These are phyloP conservation scores for Parapristionchus giblindavisi DNA, from an alignment of 2,888 invertebrate genomes.

Conservation along the genomic window DNA sequence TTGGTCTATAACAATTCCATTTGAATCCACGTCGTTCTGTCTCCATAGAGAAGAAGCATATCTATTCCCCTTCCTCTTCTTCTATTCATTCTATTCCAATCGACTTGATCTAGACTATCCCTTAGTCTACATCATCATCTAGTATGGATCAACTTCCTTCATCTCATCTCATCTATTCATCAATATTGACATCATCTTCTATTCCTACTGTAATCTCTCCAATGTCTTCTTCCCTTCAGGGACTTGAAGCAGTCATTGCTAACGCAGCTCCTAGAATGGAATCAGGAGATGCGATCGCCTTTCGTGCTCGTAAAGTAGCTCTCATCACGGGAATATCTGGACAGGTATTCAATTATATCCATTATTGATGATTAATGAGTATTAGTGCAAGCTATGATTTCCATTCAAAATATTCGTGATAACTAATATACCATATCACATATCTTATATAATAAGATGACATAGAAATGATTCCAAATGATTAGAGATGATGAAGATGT, in stretches of 20 bases:
- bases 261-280: slow-evolving; percentile 54
- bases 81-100: background rate
- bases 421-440: too few relatives aligned
- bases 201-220: slow-evolving; percentile 3
- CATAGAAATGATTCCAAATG: too few relatives aligned
- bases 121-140: background rate
- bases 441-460: too few relatives aligned
- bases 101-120: background rate
- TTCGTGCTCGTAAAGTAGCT: slow-evolving; percentile 77
- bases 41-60: background rate
- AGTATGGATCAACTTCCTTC: slow-evolving; percentile 11
- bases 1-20: too few relatives aligned
- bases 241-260: slow-evolving; percentile 56
- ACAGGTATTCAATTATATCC: too few relatives aligned
- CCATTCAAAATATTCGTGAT: too few relatives aligned
- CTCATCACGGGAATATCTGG: slow-evolving; percentile 96
- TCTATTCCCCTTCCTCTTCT: background rate
- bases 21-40: background rate
- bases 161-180: background rate
- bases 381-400: too few relatives aligned
- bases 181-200: slow-evolving; percentile 6
- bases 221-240: slow-evolving; percentile 42
- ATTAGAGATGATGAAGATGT: too few relatives aligned
- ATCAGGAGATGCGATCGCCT: slow-evolving; percentile 59
- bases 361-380: too few relatives aligned